phyloP scores from a whole-genome alignment of 1,140 invertebrate species.

The Drosophila insularis region DNA sequence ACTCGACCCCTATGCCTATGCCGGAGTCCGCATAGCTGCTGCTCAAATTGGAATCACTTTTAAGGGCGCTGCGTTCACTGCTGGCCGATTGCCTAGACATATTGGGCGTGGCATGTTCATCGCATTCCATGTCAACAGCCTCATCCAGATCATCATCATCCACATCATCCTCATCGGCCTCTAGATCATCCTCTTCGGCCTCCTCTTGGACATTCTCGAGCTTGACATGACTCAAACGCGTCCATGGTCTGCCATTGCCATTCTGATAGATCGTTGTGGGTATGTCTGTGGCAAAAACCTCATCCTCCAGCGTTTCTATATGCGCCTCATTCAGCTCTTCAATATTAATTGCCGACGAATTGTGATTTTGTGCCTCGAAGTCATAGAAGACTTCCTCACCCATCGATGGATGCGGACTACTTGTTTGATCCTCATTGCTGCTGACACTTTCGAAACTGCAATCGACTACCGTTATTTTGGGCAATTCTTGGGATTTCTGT shows the following conservation, averaged over 20 bases:
- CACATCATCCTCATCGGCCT: constrained; percentile 31
- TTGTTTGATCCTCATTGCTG: constrained; percentile 18
- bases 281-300: constrained; percentile 68
- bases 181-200: constrained; percentile 55
- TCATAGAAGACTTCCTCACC: constrained; percentile 63
- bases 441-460: constrained; percentile 52
- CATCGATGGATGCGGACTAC: constrained; percentile 19
- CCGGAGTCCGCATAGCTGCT: constrained; percentile 77
- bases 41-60: constrained; percentile 78
- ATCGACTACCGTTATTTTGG: constrained; percentile 73
- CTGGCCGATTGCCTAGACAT: constrained; percentile 62
- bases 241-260: constrained; percentile 52
- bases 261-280: constrained; percentile 70
- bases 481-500: constrained; percentile 54
- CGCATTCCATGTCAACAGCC: constrained; percentile 52
- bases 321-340: constrained; percentile 61
- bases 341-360: constrained; percentile 42
- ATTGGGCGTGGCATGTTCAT: constrained; percentile 30
- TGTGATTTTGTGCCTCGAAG: constrained; percentile 36
- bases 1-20: constrained; percentile 66
- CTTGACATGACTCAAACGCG: constrained; percentile 70
- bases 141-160: constrained; percentile 48
- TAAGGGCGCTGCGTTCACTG: constrained; percentile 64
- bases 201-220: constrained; percentile 75
- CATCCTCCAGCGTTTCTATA: constrained; percentile 59